Conservation (phyloP, 2,888 invertebrate genomes). For the Xylophagus ater region DNA sequence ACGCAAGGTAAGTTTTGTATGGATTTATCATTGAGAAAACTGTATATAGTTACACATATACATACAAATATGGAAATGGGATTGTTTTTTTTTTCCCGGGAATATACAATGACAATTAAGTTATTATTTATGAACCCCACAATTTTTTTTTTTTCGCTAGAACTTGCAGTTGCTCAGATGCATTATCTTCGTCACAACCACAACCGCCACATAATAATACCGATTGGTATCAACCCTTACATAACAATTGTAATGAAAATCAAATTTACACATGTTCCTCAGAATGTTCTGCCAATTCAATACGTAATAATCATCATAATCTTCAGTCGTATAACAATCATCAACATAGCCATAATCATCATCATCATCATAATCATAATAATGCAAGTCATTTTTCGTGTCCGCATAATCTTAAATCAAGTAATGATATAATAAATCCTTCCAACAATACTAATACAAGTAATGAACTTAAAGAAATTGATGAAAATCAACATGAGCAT, state of each 20-base stretch:
- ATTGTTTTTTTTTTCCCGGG: no score
- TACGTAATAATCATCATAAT: conserved; percentile 24
- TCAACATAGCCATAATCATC: conserved; percentile 6
- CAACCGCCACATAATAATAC: conserved; percentile 29
- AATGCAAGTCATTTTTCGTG: no score
- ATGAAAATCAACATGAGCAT: conserved; percentile 25
- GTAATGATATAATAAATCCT: conserved; percentile 14
- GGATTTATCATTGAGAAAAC: no score
- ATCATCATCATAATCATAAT: conserved; percentile 6
- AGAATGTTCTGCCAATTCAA: conserved; percentile 39
- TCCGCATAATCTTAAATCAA: conserved; percentile 25
- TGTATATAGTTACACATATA: not conserved
- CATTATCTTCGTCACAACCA: conserved; percentile 35
- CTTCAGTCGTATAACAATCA: conserved; percentile 18
- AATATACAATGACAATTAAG: no score
- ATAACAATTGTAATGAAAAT: conserved; percentile 28
- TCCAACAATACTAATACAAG: conserved; percentile 12
- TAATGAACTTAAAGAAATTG: conserved; percentile 26
- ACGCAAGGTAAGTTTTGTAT: conserved; percentile 32
- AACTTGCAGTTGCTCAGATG: conserved; percentile 38
- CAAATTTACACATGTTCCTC: conserved; percentile 40
- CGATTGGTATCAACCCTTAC: conserved; percentile 37
- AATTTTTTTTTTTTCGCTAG: conserved; percentile 19
- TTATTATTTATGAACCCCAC: not conserved
- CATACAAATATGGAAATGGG: not conserved